Percentiles rank a stretch among this genome's conserved stretches.
Conservation (phyloP, 2,888 invertebrate species). For the Drosophila infuscata region DNA sequence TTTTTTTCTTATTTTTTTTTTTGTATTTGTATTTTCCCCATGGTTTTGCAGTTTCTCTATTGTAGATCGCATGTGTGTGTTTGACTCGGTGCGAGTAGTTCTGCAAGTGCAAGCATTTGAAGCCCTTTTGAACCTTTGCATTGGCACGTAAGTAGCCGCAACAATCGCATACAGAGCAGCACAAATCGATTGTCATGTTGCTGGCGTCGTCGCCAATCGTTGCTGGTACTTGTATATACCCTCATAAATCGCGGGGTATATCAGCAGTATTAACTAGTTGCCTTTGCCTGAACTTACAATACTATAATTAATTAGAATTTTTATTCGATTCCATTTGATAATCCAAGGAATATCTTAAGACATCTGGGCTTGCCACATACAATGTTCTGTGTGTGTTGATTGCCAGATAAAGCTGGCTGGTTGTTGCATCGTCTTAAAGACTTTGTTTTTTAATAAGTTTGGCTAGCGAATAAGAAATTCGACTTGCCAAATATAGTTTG, state of each 20-base stretch:
- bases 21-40: conserved; percentile 15
- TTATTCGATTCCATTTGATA: neutral
- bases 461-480: conserved; percentile 52
- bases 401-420: conserved; percentile 20
- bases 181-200: conserved; percentile 78
- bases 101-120: conserved; percentile 49
- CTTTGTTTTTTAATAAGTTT: conserved; percentile 17
- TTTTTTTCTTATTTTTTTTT: neutral
- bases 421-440: conserved; percentile 19
- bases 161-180: conserved; percentile 70
- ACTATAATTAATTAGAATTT: neutral
- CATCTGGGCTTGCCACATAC: neutral
- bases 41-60: conserved; percentile 26
- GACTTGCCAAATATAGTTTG: conserved; percentile 54
- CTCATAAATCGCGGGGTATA: conserved; percentile 19
- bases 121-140: conserved; percentile 77
- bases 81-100: conserved; percentile 13
- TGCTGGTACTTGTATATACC: conserved; percentile 45
- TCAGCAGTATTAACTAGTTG: neutral
- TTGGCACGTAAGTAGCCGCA: conserved; percentile 74
- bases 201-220: conserved; percentile 46
- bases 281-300: neutral
- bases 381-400: conserved; percentile 12
- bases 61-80: conserved; percentile 27
- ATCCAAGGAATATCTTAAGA: neutral